Evolutionary conservation across 2,113 vertebrate genomes (phyloP).

Genomic region (Ptilorrhoa leucosticta): DNA sequence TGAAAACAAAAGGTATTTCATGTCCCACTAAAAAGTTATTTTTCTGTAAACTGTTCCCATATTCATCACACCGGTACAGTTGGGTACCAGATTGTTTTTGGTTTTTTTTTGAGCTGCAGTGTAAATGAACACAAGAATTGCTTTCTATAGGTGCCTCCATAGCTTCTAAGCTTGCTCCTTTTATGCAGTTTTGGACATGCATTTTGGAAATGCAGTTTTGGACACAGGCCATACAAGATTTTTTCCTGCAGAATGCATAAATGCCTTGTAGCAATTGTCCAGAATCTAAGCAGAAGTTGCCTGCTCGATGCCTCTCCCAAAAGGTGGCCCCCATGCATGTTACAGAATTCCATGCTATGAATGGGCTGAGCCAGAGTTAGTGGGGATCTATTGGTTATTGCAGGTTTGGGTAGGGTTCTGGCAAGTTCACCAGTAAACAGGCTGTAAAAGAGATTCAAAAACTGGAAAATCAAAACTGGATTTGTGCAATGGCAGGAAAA

Average conservation of each 20-base stretch:
- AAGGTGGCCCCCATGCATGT: background rate
- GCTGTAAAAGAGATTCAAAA: background rate
- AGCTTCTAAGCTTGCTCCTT: conserved; percentile 55
- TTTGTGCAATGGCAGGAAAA: background rate
- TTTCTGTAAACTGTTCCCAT: background rate
- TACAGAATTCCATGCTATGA: background rate
- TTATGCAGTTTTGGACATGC: conserved; percentile 31
- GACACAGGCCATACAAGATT: conserved; percentile 10
- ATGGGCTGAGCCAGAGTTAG: background rate
- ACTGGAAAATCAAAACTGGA: background rate
- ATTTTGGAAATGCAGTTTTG: conserved; percentile 66
- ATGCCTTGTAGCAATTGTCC: background rate
- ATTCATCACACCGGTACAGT: background rate
- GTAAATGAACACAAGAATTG: background rate
- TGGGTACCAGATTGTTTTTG: background rate
- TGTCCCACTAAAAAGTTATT: background rate
- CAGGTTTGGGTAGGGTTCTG: background rate
- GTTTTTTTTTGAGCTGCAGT: background rate
- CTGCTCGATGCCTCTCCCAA: background rate
- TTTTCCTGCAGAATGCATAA: conserved; percentile 4
- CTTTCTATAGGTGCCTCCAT: conserved; percentile 34
- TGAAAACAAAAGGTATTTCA: conserved; percentile 32
- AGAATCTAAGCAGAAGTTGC: background rate
- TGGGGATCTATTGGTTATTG: background rate
- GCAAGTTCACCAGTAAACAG: background rate